Evolutionary conservation across 2,797 vertebrate species (phyloP).

Genomic region (Channallabes apus): DNA sequence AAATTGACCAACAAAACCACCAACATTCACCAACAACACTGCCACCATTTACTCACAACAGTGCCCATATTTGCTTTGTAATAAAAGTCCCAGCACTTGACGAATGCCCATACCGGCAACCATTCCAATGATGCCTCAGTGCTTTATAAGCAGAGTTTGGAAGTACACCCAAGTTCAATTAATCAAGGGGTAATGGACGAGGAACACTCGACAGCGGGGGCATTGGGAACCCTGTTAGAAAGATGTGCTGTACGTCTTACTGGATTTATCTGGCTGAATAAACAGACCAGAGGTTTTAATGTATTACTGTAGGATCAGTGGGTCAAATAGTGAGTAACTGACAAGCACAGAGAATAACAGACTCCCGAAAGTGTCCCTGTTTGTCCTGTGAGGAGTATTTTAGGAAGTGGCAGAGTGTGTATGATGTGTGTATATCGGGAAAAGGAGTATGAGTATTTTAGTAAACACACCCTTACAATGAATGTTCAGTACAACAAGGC

Average conservation of each 20-base stretch:
- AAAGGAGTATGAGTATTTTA: not conserved
- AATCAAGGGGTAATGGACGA: not conserved
- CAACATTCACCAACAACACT: not conserved
- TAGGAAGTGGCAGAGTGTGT: not conserved
- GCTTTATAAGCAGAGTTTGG: not conserved
- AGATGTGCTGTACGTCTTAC: not conserved
- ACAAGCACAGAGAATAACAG: not conserved
- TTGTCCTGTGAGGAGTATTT: not conserved
- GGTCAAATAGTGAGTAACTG: not conserved
- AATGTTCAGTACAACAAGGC: slow-evolving; percentile 41
- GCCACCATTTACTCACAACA: not conserved
- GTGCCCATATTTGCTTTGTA: too few relatives aligned
- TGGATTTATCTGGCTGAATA: not conserved
- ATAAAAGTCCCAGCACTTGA: too few relatives aligned
- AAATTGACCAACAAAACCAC: not conserved
- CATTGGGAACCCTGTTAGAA: not conserved
- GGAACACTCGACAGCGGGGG: not conserved
- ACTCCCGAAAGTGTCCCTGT: not conserved
- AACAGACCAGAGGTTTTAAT: not conserved
- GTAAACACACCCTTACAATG: not conserved
- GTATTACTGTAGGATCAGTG: not conserved
- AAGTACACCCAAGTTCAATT: not conserved
- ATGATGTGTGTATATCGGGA: not conserved
- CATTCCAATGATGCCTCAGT: not conserved
- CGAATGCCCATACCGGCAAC: too few relatives aligned